Evolutionary conservation across 1,140 invertebrate species (phyloP).

Genomic region (Drosophila eugracilis): DNA sequence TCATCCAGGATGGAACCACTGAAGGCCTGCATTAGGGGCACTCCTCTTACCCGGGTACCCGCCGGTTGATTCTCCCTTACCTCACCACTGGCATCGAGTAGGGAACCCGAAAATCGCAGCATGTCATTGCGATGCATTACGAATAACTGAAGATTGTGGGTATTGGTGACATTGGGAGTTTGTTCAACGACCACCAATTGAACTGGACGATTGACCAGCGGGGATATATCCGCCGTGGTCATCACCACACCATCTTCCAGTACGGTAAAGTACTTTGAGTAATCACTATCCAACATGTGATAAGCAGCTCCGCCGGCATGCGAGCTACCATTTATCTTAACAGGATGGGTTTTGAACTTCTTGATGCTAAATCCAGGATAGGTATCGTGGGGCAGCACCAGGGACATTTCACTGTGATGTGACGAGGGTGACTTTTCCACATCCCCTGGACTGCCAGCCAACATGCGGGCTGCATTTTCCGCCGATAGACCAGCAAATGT

Average conservation of each 20-base stretch:
- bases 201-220: constrained; percentile 92
- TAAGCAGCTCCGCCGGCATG: constrained; percentile 47
- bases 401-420: constrained; percentile 75
- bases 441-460: constrained; percentile 72
- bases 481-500: constrained; percentile 68
- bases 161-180: constrained; percentile 90
- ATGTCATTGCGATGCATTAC: constrained; percentile 92
- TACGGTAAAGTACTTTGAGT: constrained; percentile 93
- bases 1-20: constrained; percentile 83
- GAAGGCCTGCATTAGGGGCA: constrained; percentile 88
- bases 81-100: constrained; percentile 88
- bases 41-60: constrained; percentile 88
- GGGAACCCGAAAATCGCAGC: constrained; percentile 89
- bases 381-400: constrained; percentile 92
- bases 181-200: constrained; percentile 93
- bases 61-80: constrained; percentile 90
- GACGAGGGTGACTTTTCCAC: constrained; percentile 25
- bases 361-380: constrained; percentile 94
- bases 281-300: constrained; percentile 89
- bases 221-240: constrained; percentile 93
- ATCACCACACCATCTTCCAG: constrained; percentile 95
- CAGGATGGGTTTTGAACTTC: constrained; percentile 86
- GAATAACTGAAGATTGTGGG: constrained; percentile 92
- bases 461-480: constrained; percentile 77
- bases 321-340: constrained; percentile 38